These are phyloP conservation scores for Ostrea denselamellosa DNA, from an alignment of 1,140 invertebrate genomes.

Conservation along the genomic window DNA sequence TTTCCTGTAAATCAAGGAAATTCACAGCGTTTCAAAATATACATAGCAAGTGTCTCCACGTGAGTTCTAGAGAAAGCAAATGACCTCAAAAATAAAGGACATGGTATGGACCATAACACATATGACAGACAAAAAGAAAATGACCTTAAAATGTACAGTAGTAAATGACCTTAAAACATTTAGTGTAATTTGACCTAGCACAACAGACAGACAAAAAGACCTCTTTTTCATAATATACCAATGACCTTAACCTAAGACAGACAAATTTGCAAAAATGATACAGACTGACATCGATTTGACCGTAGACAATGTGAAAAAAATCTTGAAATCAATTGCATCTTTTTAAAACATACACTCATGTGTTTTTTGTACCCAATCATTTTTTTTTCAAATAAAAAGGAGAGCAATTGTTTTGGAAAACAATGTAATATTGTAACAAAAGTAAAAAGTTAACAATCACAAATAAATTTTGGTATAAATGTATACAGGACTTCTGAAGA, in stretches of 20 bases:
- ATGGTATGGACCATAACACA: background rate
- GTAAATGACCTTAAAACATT: background rate
- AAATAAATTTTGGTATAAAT: slow-evolving; percentile 6
- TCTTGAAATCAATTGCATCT: background rate
- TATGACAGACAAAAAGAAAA: background rate
- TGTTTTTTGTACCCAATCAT: background rate
- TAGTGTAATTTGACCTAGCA: background rate
- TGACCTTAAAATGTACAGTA: background rate
- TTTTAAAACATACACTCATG: background rate
- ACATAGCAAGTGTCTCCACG: background rate
- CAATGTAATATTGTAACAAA: slow-evolving; percentile 30
- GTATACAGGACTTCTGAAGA: background rate
- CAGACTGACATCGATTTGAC: background rate
- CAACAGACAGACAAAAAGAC: background rate
- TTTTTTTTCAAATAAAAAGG: background rate
- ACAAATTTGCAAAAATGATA: background rate
- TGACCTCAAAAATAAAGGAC: background rate
- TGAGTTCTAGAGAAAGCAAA: slow-evolving; percentile 33
- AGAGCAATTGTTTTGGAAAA: background rate
- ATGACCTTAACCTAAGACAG: background rate
- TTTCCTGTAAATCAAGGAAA: background rate
- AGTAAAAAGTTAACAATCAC: background rate
- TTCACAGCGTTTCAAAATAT: background rate
- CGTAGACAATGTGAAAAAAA: background rate
- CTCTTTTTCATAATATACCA: background rate